Base-by-base conservation (phyloP, 2,888 invertebrate genomes). In the Arge pagana region DNA sequence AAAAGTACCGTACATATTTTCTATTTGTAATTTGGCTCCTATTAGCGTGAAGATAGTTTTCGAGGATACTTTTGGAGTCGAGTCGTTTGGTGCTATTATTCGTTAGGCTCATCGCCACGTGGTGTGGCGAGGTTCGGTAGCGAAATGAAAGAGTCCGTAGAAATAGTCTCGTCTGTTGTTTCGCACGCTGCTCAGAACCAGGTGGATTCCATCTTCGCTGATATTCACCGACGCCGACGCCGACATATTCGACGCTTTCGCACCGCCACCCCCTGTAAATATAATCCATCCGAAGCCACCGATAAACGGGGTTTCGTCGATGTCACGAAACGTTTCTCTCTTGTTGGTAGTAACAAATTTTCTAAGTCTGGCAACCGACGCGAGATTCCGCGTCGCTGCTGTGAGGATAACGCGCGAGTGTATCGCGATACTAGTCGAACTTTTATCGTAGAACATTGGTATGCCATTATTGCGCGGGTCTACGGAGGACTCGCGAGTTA, bases 191-290 rank as follows among this genome's bases (percentile, higher is more conserved):
- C 58, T 31, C 57, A 82, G 83, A 77, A 74, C 78, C 60, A 79
- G 80, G 64, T 85, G 85, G 83, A 82, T 82, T 72, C 85, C 85
- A 65, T 86, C 85, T 54, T 85, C 85, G 51, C 69, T 86, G 61
- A 81, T 85, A 51, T 84, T 84, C 66, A 81, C 83, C 49, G 83
- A 85, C 68, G 72, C 79, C 24, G 84, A 77, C 50, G 57, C 73
- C 41, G 67, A 83, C 63, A 81, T 82, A 63, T 86, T 86, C 64
- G 86, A 86, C 70, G 84, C 83, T 61, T 79, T 85, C 60, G 82
- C 84, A 64, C 84, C 85, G 58, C 86, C 86, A 36, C 86, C 86
- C 48, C 85, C 86, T 51, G 85, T 86, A 53, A 85, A 86, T 72
- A 85, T 86, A 68, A 81, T 85, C 65, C 85, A 86, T 77, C 86